Conservation (phyloP, 2,797 vertebrate species). For the Liparis tanakae region DNA sequence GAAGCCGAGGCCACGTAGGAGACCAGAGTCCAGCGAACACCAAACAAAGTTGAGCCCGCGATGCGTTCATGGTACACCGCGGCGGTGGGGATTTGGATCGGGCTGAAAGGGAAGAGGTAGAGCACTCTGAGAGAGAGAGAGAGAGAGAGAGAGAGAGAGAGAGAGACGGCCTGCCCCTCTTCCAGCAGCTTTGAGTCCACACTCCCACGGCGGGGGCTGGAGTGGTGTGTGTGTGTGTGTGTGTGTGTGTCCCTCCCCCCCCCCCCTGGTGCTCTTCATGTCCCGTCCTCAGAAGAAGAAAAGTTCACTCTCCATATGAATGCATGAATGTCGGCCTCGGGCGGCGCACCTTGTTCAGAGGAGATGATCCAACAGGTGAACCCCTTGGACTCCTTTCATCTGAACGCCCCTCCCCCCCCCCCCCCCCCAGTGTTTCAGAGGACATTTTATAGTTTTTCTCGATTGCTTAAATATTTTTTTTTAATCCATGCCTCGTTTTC, state of each 20-base stretch:
- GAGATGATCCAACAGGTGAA: conserved; percentile 61
- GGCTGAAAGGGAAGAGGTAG: conserved; percentile 48
- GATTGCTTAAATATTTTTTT: no score
- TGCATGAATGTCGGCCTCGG: conserved; percentile 45
- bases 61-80: conserved; percentile 52
- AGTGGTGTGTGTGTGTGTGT: no score
- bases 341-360: conserved; percentile 53
- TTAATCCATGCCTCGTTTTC: no score
- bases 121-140: no score
- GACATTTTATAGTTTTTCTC: no score
- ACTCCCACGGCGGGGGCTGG: conserved; percentile 43
- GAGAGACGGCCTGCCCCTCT: conserved; percentile 51
- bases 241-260: conserved; percentile 45
- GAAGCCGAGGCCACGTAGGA: conserved; percentile 26
- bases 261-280: conserved; percentile 53
- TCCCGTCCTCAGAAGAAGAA: conserved; percentile 32
- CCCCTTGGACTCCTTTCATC: conserved; percentile 43
- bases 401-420: neutral
- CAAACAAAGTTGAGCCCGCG: conserved; percentile 62
- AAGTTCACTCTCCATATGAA: conserved; percentile 58
- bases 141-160: no score
- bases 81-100: conserved; percentile 32
- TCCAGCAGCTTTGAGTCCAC: conserved; percentile 51
- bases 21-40: conserved; percentile 43
- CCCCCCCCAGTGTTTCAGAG: neutral